Percentiles rank a stretch among this genome's conserved stretches.
Evolutionary conservation across 1,140 invertebrate genomes (phyloP).

Genomic region (Pinna nobilis): DNA sequence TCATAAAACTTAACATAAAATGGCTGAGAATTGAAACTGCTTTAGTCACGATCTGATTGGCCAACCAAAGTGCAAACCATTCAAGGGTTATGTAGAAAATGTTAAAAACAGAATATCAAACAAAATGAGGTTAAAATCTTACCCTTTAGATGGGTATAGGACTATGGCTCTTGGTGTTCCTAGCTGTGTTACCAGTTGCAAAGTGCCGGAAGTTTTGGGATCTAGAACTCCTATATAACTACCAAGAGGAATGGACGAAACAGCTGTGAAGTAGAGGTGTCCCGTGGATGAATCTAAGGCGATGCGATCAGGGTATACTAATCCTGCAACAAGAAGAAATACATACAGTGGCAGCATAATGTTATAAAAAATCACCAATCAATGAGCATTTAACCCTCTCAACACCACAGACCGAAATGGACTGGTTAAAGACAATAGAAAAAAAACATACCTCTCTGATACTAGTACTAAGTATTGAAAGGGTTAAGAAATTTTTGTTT

Average conservation of each 20-base stretch:
- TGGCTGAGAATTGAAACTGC: no score
- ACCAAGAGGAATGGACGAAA: background rate
- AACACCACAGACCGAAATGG: no score
- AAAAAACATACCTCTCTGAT: no score
- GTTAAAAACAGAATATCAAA: no score
- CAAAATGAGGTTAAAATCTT: background rate
- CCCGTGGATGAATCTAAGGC: conserved; percentile 32
- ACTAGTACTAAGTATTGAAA: no score
- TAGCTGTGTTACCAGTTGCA: conserved; percentile 3
- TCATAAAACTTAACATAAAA: no score
- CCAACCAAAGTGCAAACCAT: no score
- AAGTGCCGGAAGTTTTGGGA: conserved; percentile 2
- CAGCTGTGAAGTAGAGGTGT: conserved; percentile 30
- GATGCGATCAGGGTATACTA: conserved; percentile 15
- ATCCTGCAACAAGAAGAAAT: background rate
- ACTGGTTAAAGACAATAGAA: no score
- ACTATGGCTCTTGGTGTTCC: conserved; percentile 19
- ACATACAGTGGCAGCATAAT: background rate
- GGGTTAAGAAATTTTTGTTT: no score
- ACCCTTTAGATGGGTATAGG: conserved; percentile 28
- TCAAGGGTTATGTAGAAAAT: no score
- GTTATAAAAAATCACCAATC: background rate
- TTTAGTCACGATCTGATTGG: no score
- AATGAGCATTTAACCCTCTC: no score
- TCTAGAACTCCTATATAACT: conserved; percentile 27